Evolutionary conservation across 2,797 vertebrate genomes (phyloP), one percentile per base, ranked within the genome.

Genomic region (Tarsius wallacei): DNA sequence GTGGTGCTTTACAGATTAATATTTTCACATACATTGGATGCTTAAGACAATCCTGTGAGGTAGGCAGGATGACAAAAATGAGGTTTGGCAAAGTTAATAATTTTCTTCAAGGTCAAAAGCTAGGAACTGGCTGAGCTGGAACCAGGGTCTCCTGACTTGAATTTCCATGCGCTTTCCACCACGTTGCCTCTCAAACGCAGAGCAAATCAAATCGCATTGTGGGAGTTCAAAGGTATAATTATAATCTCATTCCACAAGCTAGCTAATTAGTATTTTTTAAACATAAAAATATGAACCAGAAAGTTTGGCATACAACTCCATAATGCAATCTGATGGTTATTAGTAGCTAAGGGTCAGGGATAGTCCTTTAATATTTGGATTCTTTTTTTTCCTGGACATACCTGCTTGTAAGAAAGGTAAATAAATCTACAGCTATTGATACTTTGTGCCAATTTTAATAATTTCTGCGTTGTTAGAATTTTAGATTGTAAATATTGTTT

Each of bases 401-500:
- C 61, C 24, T 88, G 63, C 47, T 22, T 28, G 5, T 80, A 51
- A 42, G 71, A 82, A 80, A 78, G 55, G 59, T 70, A 85, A 47
- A n/a, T 61, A 87, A 47, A n/a, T 57, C 77, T 91, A 81, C 1
- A 76, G 66, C 59, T 89, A n/a, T 80, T 89, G 84, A 57, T 70
- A 82, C 70, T 81, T 93, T 84, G 51, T 64, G 10, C 87, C 42
- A 73, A 63, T n/a, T 36, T 31, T 86, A 21, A 63, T 80, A 51
- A 97, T 96, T 80, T 82, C 33, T 80, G 10, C 47, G 57, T 68
- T 95, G 71, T 85, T 96, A 96, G 84, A 93, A 87, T 96, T 97
- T 95, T 77, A 93, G 47, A 57, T 84, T 87, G 59, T 76, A 83
- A 94, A 49, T 53, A 70, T 64, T 68, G 33, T 88, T 61, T 88